Evolutionary conservation across 2,113 vertebrate species (phyloP), one percentile per base, ranked within the genome.

Genomic region (Fregetta grallaria): DNA sequence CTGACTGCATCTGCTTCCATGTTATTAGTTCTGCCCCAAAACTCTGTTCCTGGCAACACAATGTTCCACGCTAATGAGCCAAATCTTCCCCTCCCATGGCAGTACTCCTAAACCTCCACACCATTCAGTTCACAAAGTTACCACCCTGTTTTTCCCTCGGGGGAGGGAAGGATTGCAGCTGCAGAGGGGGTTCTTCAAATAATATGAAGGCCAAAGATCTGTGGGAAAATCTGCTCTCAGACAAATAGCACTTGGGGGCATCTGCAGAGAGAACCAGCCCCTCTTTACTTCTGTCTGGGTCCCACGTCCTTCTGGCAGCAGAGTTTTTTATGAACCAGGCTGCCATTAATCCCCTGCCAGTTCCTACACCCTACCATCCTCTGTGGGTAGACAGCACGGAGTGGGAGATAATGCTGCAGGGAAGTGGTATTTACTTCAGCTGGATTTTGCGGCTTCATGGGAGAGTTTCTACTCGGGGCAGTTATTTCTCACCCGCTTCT

Each of bases 11-110:
- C 95, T 97, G 94, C 94, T 96, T 97, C 97, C 93, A 97, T 74
- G 91, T 91, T 97, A 97, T 97, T 97, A 97, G 92, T 96, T 97
- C 96, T 97, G 95, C 94, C 97, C 94, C 90, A 96, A 95, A 97
- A 95, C 94, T 94, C 90, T 92, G 94, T 95, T 97, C 92, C 88
- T 97, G 95, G 96, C 97, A 97, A 96, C 95, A 96, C 94, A 96
- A 97, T 92, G 94, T 95, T 97, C 95, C 97, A 94, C 91, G 36
- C 95, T 97, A 97, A 97, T 96, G 88, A 97, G 95, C 96, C 96
- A 97, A 95, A 95, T 94, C 91, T 97, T 97, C 96, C 93, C 96
- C 96, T 97, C 95, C 96, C 96, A 97, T 96, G 93, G 94, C 95
- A 95, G 94, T 75, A 68, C 93, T 97, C 96, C 96, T 97, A 95